Percentiles rank a stretch among this genome's conserved stretches.
phyloP scores from a whole-genome alignment of 2,113 vertebrate genomes.

The Cygnus buccinator region DNA sequence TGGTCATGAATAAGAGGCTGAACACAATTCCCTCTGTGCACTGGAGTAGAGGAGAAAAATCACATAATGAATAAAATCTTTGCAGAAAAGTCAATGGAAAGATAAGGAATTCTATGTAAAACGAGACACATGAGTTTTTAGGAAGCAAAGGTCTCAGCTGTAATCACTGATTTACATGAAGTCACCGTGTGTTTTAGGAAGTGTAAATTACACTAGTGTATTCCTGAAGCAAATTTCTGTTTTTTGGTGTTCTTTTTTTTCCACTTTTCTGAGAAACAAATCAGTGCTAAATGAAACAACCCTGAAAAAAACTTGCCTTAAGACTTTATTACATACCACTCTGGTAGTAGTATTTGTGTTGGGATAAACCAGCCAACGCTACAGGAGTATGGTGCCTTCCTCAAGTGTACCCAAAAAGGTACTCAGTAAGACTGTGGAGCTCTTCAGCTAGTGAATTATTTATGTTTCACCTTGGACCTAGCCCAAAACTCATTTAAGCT shows the following conservation, averaged over 20 bases:
- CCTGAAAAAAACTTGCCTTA: neutral
- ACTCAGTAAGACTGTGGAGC: neutral
- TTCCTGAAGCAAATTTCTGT: neutral
- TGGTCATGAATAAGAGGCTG: neutral
- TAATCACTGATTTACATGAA: neutral
- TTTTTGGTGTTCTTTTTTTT: neutral
- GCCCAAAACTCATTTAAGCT: neutral
- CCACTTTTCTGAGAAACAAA: neutral
- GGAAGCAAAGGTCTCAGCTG: neutral
- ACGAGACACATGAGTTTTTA: neutral
- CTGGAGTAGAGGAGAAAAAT: neutral
- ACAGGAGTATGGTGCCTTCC: neutral
- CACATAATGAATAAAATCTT: neutral
- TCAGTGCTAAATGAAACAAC: neutral
- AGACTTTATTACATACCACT: neutral
- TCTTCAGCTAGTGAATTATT: neutral
- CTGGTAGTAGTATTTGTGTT: neutral
- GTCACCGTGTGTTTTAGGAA: neutral
- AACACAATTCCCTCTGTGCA: neutral
- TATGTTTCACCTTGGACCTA: neutral
- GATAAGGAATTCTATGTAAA: neutral
- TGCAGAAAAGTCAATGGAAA: neutral
- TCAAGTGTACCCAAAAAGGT: neutral
- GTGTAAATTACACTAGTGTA: neutral
- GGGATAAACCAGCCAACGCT: neutral